Conservation (phyloP, 2,797 vertebrate species). For the Scleropages formosus region DNA sequence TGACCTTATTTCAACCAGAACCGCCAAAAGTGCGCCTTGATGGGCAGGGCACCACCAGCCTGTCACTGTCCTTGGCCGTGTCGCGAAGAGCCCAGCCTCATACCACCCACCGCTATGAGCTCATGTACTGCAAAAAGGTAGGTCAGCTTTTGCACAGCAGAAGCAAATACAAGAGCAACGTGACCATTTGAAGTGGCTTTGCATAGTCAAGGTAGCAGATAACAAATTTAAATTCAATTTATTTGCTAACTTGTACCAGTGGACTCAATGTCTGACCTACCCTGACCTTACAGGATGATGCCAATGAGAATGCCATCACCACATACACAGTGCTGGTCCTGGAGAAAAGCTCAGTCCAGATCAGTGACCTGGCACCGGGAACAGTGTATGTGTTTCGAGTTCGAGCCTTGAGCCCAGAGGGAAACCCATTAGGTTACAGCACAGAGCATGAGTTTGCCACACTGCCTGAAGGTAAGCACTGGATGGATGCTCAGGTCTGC, state of each 20-base stretch:
- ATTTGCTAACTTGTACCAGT: background rate
- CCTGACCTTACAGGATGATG: slow-evolving; percentile 53
- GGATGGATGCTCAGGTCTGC: background rate
- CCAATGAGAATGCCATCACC: slow-evolving; percentile 76
- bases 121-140: slow-evolving; percentile 94
- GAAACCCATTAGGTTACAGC: slow-evolving; percentile 77
- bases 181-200: background rate
- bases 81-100: slow-evolving; percentile 77
- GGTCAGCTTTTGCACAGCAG: background rate
- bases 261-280: background rate
- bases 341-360: slow-evolving; percentile 78
- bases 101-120: slow-evolving; percentile 84
- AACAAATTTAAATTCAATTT: background rate
- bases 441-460: slow-evolving; percentile 84
- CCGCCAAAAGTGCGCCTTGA: slow-evolving; percentile 88
- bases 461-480: slow-evolving; percentile 36
- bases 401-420: slow-evolving; percentile 80
- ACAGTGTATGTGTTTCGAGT: slow-evolving; percentile 85
- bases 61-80: slow-evolving; percentile 84
- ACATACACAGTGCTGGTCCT: slow-evolving; percentile 87
- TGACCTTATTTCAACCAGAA: slow-evolving; percentile 64
- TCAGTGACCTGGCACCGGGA: slow-evolving; percentile 77
- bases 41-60: slow-evolving; percentile 72
- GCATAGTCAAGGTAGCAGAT: background rate
- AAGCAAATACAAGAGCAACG: too few species aligned